Percentiles rank a stretch among this genome's conserved stretches.
phyloP scores from a whole-genome alignment of 2,888 invertebrate genomes.

The Nomada flava region DNA sequence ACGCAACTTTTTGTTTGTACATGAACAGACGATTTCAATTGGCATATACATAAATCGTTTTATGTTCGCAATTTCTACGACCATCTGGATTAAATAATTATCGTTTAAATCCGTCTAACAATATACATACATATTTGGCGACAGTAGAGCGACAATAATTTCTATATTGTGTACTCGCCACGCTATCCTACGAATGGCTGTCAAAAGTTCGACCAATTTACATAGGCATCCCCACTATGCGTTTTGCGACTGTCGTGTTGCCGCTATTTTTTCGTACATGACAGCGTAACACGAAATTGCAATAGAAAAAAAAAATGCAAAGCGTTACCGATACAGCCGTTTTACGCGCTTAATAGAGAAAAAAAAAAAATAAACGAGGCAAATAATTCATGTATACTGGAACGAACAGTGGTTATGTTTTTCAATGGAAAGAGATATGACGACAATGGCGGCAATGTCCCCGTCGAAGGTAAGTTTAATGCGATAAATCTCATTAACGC shows the following conservation, averaged over 20 bases:
- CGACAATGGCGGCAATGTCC: conserved; percentile 91
- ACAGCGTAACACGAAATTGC: conserved; percentile 26
- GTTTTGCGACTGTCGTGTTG: conserved; percentile 22
- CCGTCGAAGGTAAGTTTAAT: conserved; percentile 88
- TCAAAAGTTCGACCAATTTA: conserved; percentile 46
- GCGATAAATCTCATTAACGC: conserved; percentile 1
- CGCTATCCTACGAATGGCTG: conserved; percentile 35
- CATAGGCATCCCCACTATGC: conserved; percentile 16
- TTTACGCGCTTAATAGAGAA: conserved; percentile 21
- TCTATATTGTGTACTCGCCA: conserved; percentile 40
- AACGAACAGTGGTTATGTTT: conserved; percentile 80
- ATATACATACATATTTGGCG: not conserved
- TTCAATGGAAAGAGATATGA: conserved; percentile 80
- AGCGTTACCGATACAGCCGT: conserved; percentile 6
- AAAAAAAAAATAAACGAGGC: conserved; percentile 27
- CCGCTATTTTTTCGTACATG: conserved; percentile 20
- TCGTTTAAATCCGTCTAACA: not conserved
- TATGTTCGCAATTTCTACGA: too few relatives aligned
- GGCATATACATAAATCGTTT: too few relatives aligned
- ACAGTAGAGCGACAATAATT: conserved; percentile 2
- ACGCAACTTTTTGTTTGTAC: too few relatives aligned
- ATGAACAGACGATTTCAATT: too few relatives aligned
- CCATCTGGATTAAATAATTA: too few relatives aligned
- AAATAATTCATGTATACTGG: conserved; percentile 51
- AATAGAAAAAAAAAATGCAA: conserved; percentile 41